A percentile compares a stretch with the other conserved stretches of the same genome.
phyloP scores from a whole-genome alignment of 2,113 vertebrate species.

The Poicephalus gulielmi region DNA sequence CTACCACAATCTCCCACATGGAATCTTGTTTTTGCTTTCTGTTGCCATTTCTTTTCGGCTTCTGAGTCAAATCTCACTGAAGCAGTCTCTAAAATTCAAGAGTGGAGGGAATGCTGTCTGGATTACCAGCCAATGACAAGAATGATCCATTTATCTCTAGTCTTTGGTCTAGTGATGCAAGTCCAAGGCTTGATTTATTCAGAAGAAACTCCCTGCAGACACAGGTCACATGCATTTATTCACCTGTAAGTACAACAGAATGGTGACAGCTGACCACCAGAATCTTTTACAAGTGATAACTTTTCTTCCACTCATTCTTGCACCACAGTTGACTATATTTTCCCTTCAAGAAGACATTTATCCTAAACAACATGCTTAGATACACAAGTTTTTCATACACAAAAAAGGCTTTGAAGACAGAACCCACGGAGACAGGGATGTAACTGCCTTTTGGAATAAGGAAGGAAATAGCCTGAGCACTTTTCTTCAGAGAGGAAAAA shows the following conservation, averaged over 20 bases:
- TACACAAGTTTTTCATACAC: neutral
- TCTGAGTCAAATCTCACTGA: neutral
- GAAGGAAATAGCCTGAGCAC: neutral
- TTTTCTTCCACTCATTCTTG: neutral
- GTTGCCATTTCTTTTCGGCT: neutral
- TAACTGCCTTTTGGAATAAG: neutral
- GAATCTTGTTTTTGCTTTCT: neutral
- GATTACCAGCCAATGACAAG: neutral
- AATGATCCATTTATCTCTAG: neutral
- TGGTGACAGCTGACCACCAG: neutral
- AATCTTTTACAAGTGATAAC: neutral
- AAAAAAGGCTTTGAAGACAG: neutral
- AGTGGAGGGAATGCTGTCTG: rapidly evolving
- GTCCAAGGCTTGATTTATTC: neutral
- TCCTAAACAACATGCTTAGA: neutral
- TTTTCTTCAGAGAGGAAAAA: neutral
- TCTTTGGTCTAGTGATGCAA: neutral
- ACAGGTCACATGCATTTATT: neutral
- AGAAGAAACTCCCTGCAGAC: neutral
- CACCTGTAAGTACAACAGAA: neutral
- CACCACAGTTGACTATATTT: neutral
- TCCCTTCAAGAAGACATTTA: neutral
- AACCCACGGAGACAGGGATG: neutral
- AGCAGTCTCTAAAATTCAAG: neutral
- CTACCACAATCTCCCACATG: neutral